Conservation (phyloP, 2,888 invertebrate species). For the Melieria picta region DNA sequence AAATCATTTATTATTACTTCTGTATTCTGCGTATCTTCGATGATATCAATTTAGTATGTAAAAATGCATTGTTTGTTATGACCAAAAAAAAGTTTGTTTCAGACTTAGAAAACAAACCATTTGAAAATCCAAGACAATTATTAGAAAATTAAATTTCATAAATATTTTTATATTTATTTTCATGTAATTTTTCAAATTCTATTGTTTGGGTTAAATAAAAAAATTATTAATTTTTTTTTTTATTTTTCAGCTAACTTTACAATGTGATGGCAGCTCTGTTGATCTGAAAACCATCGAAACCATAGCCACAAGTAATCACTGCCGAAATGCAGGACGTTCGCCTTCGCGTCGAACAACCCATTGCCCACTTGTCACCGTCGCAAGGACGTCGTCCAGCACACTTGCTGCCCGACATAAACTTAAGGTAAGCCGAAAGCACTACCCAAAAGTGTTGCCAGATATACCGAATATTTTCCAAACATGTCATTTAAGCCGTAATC, state of each 20-base stretch:
- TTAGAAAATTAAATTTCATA: no score
- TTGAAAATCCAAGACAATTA: no score
- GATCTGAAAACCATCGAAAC: not conserved
- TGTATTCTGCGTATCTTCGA: no score
- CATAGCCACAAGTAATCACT: no score
- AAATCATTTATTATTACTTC: no score
- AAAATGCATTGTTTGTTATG: no score
- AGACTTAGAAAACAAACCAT: no score
- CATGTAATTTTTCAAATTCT: not conserved
- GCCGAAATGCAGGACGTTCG: constrained; percentile 47
- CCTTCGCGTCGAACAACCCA: constrained; percentile 44
- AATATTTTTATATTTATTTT: not conserved
- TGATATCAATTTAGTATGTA: no score
- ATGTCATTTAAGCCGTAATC: no score
- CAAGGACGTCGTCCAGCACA: constrained; percentile 39
- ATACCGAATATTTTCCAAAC: not conserved
- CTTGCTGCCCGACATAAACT: constrained; percentile 38
- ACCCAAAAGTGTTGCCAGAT: not conserved
- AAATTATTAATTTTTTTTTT: not conserved
- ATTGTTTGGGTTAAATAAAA: not conserved
- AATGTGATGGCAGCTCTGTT: not conserved
- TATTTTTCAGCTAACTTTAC: not conserved
- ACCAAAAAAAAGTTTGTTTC: no score
- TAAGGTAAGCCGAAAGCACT: constrained; percentile 29
- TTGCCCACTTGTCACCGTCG: constrained; percentile 29